Evolutionary conservation across 2,113 vertebrate species (phyloP).

Genomic region (Lontra canadensis): DNA sequence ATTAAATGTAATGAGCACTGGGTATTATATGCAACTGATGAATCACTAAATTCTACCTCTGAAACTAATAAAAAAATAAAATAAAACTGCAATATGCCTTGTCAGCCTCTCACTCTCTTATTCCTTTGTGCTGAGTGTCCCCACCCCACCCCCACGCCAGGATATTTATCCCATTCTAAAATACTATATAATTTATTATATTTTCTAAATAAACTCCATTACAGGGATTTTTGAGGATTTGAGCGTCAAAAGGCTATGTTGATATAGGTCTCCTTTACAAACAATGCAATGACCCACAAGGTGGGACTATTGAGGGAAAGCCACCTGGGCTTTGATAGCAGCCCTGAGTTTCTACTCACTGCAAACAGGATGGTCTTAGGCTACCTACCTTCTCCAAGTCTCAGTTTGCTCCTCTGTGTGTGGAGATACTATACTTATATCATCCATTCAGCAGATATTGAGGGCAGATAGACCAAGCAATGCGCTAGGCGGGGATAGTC

Average conservation of each 20-base stretch:
- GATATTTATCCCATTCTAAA: not conserved
- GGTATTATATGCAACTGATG: not conserved
- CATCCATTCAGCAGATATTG: not conserved
- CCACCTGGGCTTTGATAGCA: not conserved
- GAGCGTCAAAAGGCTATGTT: not conserved
- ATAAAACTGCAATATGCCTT: not conserved
- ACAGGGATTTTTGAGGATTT: not conserved
- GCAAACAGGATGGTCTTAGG: not conserved
- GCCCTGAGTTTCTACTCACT: not conserved
- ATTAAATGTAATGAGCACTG: not conserved
- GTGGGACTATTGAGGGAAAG: not conserved
- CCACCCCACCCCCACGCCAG: not conserved
- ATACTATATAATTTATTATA: not conserved
- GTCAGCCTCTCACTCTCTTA: not conserved
- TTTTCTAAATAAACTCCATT: constrained; percentile 1
- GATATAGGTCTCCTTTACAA: not conserved
- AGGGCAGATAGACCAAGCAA: not conserved
- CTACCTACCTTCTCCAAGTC: not conserved
- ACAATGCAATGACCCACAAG: not conserved
- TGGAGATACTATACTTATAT: not conserved
- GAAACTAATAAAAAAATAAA: not conserved
- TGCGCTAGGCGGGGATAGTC: no score
- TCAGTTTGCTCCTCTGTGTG: not conserved
- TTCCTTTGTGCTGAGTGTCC: not conserved
- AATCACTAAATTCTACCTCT: not conserved